These are phyloP conservation scores for Cacoxenus indagator DNA, from an alignment of 2,888 invertebrate species.

Conservation along the genomic window DNA sequence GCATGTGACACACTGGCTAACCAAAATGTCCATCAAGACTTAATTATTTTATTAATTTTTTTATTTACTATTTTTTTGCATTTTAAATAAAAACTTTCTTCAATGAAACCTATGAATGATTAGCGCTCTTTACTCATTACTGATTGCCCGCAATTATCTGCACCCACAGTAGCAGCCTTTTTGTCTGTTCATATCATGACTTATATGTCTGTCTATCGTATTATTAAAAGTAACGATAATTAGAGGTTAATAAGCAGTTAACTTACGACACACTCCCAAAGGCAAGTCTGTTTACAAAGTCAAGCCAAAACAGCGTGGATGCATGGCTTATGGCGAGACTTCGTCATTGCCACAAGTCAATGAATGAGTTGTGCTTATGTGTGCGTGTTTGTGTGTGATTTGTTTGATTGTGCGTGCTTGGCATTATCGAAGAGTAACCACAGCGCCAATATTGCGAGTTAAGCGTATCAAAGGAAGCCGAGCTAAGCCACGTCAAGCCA, in stretches of 20 bases:
- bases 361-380: not conserved
- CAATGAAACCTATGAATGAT: too few species aligned
- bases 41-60: too few species aligned
- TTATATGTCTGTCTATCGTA: not conserved
- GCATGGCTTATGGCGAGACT: not conserved
- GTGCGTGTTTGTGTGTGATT: slow-evolving; percentile 2
- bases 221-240: not conserved
- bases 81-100: too few species aligned
- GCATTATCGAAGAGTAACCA: too few species aligned
- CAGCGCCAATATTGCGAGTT: not conserved
- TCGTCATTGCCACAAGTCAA: not conserved
- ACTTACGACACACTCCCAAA: not conserved
- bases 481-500: not conserved
- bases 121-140: too few species aligned
- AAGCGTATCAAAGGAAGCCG: not conserved
- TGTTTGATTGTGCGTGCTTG: not conserved
- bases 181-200: not conserved
- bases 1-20: too few species aligned
- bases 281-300: not conserved
- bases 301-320: not conserved
- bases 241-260: slow-evolving; percentile 3
- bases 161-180: not conserved
- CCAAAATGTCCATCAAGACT: too few species aligned
- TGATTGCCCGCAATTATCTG: too few species aligned
- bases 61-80: too few species aligned